Conservation (phyloP, 2,888 invertebrate species). For the Eristalinus sepulchralis region DNA sequence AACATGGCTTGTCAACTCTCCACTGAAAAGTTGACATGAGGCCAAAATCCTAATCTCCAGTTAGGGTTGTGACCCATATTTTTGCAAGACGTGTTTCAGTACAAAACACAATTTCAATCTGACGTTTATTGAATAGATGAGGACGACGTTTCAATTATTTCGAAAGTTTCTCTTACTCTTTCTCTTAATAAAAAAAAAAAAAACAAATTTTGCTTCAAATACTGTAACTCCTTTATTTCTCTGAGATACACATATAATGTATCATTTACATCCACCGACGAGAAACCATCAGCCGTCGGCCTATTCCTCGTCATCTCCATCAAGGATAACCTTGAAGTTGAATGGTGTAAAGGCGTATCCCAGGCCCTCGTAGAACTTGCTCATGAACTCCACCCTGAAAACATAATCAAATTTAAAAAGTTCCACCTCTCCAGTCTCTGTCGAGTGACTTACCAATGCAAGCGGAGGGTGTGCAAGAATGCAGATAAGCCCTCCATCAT, state of each 20-base stretch:
- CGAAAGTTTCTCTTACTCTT: not conserved
- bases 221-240: not conserved
- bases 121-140: too few species aligned
- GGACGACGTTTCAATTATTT: too few species aligned
- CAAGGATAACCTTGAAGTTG: constrained; percentile 88
- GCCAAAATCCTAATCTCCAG: too few species aligned
- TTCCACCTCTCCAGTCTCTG: not conserved
- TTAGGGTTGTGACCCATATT: too few species aligned
- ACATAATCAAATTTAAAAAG: not conserved
- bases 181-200: not conserved
- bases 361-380: constrained; percentile 92
- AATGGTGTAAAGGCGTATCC: constrained; percentile 93
- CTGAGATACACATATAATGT: not conserved
- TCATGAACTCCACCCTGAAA: constrained; percentile 96
- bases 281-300: not conserved
- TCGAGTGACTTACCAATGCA: constrained; percentile 89
- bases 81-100: too few species aligned
- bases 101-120: too few species aligned
- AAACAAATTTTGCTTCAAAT: not conserved
- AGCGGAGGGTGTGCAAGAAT: constrained; percentile 98
- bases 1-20: too few species aligned
- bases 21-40: too few species aligned
- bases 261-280: not conserved
- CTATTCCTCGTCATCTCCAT: constrained; percentile 82
- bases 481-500: constrained; percentile 99